Percentiles rank a stretch among this genome's conserved stretches.
Conservation (phyloP, 1,140 invertebrate species). For the Macrosteles quadrilineatus region DNA sequence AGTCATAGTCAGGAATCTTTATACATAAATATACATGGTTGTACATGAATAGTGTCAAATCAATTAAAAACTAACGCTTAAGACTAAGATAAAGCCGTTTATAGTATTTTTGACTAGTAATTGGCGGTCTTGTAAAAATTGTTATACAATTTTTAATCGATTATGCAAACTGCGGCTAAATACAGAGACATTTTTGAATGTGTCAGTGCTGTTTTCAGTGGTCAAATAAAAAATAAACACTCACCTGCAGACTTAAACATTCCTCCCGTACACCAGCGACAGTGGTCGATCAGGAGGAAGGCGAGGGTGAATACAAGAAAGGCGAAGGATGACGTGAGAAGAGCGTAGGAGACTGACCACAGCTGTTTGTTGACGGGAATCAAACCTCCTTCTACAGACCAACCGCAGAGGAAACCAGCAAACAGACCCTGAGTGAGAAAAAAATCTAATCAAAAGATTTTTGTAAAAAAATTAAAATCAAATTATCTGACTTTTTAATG, state of each 20-base stretch:
- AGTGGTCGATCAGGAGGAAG: conserved; percentile 82
- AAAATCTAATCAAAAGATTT: conserved; percentile 1
- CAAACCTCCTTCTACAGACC: conserved; percentile 72
- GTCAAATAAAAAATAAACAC: neutral
- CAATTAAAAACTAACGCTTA: no score
- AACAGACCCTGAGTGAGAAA: conserved; percentile 56
- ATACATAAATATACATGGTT: no score
- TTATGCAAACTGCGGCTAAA: neutral
- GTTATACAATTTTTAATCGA: neutral
- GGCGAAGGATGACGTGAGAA: conserved; percentile 68
- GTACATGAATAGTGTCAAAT: no score
- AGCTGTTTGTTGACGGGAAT: conserved; percentile 90
- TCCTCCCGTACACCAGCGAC: conserved; percentile 74
- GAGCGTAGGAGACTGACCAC: conserved; percentile 84
- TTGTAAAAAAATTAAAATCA: neutral
- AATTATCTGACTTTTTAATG: no score
- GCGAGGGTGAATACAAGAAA: conserved; percentile 71
- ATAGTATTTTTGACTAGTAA: no score
- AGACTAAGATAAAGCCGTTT: no score
- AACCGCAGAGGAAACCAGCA: conserved; percentile 72
- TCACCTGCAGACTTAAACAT: conserved; percentile 72
- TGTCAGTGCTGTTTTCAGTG: conserved; percentile 14
- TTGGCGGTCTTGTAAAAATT: no score
- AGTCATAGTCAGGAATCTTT: no score
- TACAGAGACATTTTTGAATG: neutral